Percentiles rank a stretch among this genome's conserved stretches.
Evolutionary conservation across 2,888 invertebrate species (phyloP).

Genomic region (Odiellus spinosus): DNA sequence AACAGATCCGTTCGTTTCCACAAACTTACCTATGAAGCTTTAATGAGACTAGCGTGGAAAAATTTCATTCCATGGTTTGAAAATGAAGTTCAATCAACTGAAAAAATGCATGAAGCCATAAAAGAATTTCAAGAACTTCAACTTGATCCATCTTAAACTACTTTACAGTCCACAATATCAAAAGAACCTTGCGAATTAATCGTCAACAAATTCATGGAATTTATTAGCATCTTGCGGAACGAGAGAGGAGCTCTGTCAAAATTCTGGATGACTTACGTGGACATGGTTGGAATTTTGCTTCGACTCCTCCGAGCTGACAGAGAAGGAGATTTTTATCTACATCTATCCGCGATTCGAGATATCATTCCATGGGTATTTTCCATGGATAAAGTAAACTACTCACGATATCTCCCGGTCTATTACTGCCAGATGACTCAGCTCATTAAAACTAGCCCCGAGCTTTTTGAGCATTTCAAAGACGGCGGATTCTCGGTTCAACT

Average conservation of each 20-base stretch:
- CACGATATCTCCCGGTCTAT: not conserved
- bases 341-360: not conserved
- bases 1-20: constrained; percentile 5
- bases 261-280: not conserved
- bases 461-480: not conserved
- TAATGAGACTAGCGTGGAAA: constrained; percentile 7
- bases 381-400: not conserved
- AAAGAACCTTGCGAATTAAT: too few species aligned
- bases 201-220: too few species aligned
- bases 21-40: constrained; percentile 18
- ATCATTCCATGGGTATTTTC: not conserved
- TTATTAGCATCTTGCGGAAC: not conserved
- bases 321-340: not conserved
- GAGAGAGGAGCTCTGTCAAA: not conserved
- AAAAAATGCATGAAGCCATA: too few species aligned
- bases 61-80: not conserved
- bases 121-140: too few species aligned
- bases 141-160: too few species aligned
- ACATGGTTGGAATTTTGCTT: not conserved
- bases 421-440: not conserved
- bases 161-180: too few species aligned
- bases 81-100: not conserved
- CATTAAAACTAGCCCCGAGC: too few species aligned
- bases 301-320: not conserved
- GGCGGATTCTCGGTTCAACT: not conserved